phyloP scores from a whole-genome alignment of 1,140 invertebrate species.

The Megathymus violae region DNA sequence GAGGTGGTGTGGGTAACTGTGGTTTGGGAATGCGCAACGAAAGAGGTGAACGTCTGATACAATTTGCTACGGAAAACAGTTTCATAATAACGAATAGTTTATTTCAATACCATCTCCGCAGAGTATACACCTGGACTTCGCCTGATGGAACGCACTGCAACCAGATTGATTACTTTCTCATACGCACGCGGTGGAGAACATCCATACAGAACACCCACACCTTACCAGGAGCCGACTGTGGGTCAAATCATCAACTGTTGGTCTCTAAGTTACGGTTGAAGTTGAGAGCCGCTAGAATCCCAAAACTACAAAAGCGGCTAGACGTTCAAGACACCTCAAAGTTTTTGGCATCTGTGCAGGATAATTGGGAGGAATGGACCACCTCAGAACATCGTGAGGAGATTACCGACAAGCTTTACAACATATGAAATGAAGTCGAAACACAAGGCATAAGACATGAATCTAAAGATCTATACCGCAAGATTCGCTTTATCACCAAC shows the following conservation, averaged over 20 bases:
- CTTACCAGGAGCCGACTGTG: conserved; percentile 16
- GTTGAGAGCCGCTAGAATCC: conserved; percentile 16
- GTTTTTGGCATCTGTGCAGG: neutral
- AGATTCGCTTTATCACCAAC: too few relatives aligned
- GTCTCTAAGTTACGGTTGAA: conserved; percentile 2
- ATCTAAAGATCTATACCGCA: too few relatives aligned
- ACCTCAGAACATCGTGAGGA: neutral
- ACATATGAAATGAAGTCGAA: conserved; percentile 28
- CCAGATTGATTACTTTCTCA: conserved; percentile 16
- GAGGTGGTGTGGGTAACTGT: too few relatives aligned
- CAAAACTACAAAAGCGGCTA: neutral
- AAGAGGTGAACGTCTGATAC: conserved; percentile 33
- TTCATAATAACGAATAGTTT: conserved; percentile 37
- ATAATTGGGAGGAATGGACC: neutral
- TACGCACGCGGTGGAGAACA: conserved; percentile 9
- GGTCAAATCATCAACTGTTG: conserved; percentile 28
- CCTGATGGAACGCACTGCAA: conserved; percentile 23
- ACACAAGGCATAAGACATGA: too few relatives aligned
- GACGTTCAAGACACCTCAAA: neutral
- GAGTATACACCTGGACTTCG: conserved; percentile 36
- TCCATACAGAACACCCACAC: conserved; percentile 15
- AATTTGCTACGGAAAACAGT: conserved; percentile 40
- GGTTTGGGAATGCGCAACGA: conserved; percentile 40
- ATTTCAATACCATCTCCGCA: conserved; percentile 38
- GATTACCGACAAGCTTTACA: neutral